Base-by-base conservation (phyloP, 1,140 invertebrate species). In the Drosophila fuyamai region DNA sequence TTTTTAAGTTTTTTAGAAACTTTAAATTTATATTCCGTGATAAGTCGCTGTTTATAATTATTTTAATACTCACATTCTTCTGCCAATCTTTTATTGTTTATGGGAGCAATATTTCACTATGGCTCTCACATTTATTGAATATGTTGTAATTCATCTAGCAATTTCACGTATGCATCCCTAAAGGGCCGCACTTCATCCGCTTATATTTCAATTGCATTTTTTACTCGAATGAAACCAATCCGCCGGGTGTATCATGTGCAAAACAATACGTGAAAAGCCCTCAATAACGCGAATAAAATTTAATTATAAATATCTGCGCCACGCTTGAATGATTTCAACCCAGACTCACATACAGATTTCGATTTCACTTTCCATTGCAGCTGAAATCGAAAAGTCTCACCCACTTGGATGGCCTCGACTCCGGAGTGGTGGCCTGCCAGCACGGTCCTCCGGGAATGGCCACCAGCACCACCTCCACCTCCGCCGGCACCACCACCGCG, bases 351-450 rank as follows among this genome's bases (percentile, higher is more conserved):
- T 2, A 62, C 36, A 4, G 60, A 72, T 66, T 80, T 74, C 40
- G 41, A 77, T 74, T 78, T 61, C 57, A 12, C 9, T 57, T 59
- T 81, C 61, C 54, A 55, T 91, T 86, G 40, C 77, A 92, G 92
- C 62, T 92, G 57, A 92, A 92, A 91, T 92, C 92, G 48, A 92
- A 92, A 86, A 92, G 92, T 71, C 84, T 92, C 51, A 92, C 92
- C 40, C 91, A 92, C 67, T 81, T 92, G 70, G 92, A 92, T 90
- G 86, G 88, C 75, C 76, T 92, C 50, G 79, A 92, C 59, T 78
- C 91, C 36, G 66, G 65, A 14, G 65, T 75, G 76, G 76, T 82
- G 57, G 65, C 91, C 56, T 90, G 91, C 76, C 89, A 90, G 35
- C 91, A 84, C 36, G 78, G 66, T 29, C 59, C 55, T 14, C 55